These are phyloP conservation scores for Anas bernieri DNA, from an alignment of 2,797 vertebrate species.

Conservation along the genomic window DNA sequence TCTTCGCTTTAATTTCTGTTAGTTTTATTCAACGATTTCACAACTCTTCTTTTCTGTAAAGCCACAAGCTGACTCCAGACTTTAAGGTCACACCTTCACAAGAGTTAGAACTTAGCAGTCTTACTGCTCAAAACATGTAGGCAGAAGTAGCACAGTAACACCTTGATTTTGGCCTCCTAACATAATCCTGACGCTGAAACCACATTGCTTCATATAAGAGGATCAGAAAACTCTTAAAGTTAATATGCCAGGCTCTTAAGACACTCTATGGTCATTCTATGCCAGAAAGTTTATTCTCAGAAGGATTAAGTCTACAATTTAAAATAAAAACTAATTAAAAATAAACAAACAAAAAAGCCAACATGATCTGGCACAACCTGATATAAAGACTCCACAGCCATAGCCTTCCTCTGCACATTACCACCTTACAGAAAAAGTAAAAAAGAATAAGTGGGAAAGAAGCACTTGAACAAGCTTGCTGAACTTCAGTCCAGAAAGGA, in stretches of 20 bases:
- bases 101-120: background rate
- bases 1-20: background rate
- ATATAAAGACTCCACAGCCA: background rate
- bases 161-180: background rate
- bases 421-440: background rate
- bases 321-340: background rate
- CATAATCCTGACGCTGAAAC: background rate
- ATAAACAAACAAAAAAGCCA: background rate
- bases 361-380: background rate
- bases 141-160: background rate
- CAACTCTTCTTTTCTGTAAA: slow-evolving; percentile 13
- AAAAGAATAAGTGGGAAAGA: background rate
- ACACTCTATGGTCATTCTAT: background rate
- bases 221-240: background rate
- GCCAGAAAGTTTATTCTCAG: background rate
- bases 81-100: background rate
- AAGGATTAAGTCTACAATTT: background rate
- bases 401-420: background rate
- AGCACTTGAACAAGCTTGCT: background rate
- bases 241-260: background rate
- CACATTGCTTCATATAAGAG: background rate
- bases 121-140: background rate
- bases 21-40: slow-evolving; percentile 18
- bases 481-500: background rate
- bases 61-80: background rate